Percentiles rank a stretch among this genome's conserved stretches.
These are phyloP conservation scores for Cebidichthys violaceus DNA, from an alignment of 2,113 vertebrate species.

Conservation along the genomic window DNA sequence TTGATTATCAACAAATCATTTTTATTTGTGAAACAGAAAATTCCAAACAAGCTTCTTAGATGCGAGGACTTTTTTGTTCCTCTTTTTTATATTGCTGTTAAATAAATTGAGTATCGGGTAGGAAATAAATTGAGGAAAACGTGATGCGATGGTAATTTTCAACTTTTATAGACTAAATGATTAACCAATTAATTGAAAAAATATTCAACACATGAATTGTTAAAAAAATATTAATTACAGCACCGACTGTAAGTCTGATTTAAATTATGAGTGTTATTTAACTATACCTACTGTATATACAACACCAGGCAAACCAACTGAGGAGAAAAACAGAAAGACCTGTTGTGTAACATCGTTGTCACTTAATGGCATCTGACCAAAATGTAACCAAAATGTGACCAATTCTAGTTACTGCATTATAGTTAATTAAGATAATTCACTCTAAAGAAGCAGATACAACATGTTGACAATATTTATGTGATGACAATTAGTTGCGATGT, in stretches of 20 bases:
- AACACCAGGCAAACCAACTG: not conserved
- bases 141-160: not conserved
- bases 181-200: not conserved
- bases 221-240: not conserved
- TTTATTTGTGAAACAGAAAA: not conserved
- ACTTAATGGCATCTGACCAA: not conserved
- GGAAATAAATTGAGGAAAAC: not conserved
- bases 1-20: not conserved
- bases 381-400: not conserved
- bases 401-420: not conserved
- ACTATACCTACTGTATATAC: not conserved
- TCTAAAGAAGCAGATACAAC: not conserved
- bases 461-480: not conserved
- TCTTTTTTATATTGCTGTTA: not conserved
- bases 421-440: not conserved
- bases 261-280: not conserved
- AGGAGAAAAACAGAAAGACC: not conserved
- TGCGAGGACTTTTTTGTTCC: not conserved
- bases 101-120: not conserved
- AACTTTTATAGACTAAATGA: not conserved
- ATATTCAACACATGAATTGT: not conserved
- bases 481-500: not conserved
- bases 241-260: not conserved
- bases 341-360: not conserved
- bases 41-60: not conserved